A percentile compares a stretch with the other conserved stretches of the same genome.
phyloP scores from a whole-genome alignment of 2,797 vertebrate species.

The Phrynocephalus forsythii region DNA sequence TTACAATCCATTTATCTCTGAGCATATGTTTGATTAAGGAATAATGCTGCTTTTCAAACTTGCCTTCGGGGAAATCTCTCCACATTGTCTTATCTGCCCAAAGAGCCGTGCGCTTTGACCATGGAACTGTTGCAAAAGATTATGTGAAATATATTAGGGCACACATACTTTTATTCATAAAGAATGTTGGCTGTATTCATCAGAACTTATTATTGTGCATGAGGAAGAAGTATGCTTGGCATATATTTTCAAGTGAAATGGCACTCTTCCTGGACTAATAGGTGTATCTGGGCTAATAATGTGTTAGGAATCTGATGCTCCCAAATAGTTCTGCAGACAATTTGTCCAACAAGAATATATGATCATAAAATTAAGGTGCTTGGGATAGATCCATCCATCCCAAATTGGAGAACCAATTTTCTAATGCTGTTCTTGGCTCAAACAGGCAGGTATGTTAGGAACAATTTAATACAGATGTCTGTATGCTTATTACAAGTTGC shows the following conservation, averaged over 20 bases:
- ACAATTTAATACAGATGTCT: background rate
- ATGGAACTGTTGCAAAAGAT: slow-evolving; percentile 1
- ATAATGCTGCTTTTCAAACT: slow-evolving; percentile 38
- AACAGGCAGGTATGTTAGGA: background rate
- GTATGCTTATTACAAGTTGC: background rate
- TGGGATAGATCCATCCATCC: background rate
- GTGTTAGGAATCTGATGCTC: background rate
- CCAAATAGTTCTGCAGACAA: background rate
- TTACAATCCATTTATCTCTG: slow-evolving; percentile 42
- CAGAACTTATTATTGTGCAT: background rate
- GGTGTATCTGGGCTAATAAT: background rate
- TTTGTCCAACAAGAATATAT: background rate
- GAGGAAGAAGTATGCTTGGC: background rate
- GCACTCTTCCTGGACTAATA: background rate
- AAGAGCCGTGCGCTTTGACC: background rate
- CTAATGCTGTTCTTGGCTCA: background rate
- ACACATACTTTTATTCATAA: background rate
- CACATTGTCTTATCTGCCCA: slow-evolving; percentile 8
- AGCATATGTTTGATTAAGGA: slow-evolving; percentile 56
- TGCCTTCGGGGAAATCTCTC: slow-evolving; percentile 34
- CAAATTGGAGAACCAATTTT: background rate
- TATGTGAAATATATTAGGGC: background rate
- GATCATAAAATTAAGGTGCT: background rate
- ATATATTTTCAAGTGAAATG: background rate
- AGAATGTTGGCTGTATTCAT: background rate